These are phyloP conservation scores for Tiliacea citrago DNA, from an alignment of 2,888 invertebrate species.

Conservation along the genomic window DNA sequence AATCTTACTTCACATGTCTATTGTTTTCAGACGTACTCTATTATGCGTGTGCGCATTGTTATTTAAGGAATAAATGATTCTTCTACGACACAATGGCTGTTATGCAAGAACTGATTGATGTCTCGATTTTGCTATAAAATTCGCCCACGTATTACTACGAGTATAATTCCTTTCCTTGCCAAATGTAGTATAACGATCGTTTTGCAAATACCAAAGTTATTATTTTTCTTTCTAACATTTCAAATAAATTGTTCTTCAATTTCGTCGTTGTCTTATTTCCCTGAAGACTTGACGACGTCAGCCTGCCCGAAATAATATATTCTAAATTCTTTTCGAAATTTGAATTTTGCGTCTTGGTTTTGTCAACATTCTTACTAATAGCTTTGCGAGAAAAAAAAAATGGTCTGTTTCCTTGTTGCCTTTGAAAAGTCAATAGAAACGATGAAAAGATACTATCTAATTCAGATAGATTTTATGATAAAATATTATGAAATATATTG, in stretches of 20 bases:
- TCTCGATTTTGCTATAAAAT: slow-evolving; percentile 25
- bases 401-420: background rate
- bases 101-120: slow-evolving; percentile 43
- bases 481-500: slow-evolving; percentile 25
- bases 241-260: slow-evolving; percentile 49
- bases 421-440: slow-evolving; percentile 4
- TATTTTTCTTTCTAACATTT: slow-evolving; percentile 45
- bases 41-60: slow-evolving; percentile 56
- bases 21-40: slow-evolving; percentile 47
- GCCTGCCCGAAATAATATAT: slow-evolving; percentile 22
- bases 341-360: slow-evolving; percentile 17
- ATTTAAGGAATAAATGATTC: slow-evolving; percentile 47
- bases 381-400: slow-evolving; percentile 19
- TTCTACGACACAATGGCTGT: slow-evolving; percentile 43
- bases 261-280: slow-evolving; percentile 57
- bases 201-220: slow-evolving; percentile 35
- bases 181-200: slow-evolving; percentile 14
- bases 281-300: slow-evolving; percentile 33
- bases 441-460: slow-evolving; percentile 17
- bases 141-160: slow-evolving; percentile 20
- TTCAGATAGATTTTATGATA: slow-evolving; percentile 24
- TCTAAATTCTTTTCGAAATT: slow-evolving; percentile 32
- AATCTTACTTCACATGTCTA: slow-evolving; percentile 56
- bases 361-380: slow-evolving; percentile 22
- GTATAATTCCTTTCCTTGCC: background rate